Evolutionary conservation across 2,113 vertebrate species (phyloP), one percentile per base, ranked within the genome.

Genomic region (Megaleporinus macrocephalus): DNA sequence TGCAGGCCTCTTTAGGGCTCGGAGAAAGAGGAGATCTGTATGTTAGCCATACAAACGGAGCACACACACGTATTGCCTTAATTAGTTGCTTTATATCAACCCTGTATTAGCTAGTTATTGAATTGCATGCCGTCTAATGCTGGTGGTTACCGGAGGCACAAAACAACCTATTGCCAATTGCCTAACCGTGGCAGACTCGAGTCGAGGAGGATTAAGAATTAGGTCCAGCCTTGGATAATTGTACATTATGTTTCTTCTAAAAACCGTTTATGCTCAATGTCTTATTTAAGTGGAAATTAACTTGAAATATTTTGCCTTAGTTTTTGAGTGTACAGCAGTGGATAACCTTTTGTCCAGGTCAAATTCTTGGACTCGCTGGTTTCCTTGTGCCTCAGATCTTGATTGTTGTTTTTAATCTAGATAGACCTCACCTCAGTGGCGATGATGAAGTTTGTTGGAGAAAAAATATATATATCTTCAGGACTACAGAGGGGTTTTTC

Each of bases 251-350:
- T 27, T 70, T 44, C 41, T 70, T 44, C 36, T 44, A 22, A 36
- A 29, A 61, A 77, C 29, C 70, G 16, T 73, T 68, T 71, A 65
- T 76, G 36, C 53, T 77, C 30, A 70, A 53, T 79, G 71, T 83
- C 69, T 72, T 82, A 79, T 87, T 87, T 66, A 75, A 78, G 69
- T 79, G 26, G 82, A 87, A 84, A 85, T 74, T 29, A 87, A 87
- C 89, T 90, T 87, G 75, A 89, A 88, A 70, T 72, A 69, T 47
- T 82, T 90, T 77, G 86, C 81, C 86, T 86, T 81, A 84, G 80
- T 83, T 78, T 82, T 83, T 79, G 69, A 87, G 83, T 65, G 69
- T 79, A 71, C 63, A 59, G 73, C 47, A 41, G 72, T 9, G 36
- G 76, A 72, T 75, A 83, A 87, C 68, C 77, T 84, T n/a, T 53